A percentile compares a stretch with the other conserved stretches of the same genome.
Evolutionary conservation across 2,113 vertebrate species (phyloP).

Genomic region (Propithecus coquereli): DNA sequence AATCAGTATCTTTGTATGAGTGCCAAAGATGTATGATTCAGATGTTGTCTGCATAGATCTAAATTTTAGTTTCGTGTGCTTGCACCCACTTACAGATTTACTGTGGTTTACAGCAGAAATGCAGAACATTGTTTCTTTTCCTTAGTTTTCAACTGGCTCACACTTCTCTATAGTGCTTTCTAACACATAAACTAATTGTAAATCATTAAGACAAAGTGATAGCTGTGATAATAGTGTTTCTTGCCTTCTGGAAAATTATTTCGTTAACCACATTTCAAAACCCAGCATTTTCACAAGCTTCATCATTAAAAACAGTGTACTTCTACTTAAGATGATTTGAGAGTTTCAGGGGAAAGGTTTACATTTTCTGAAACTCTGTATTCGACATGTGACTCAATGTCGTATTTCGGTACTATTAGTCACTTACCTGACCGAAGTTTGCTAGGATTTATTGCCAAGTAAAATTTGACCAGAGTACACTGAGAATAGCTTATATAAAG

Average conservation of each 20-base stretch:
- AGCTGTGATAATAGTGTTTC: not conserved
- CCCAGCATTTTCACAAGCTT: not conserved
- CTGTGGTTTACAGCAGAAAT: not conserved
- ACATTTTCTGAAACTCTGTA: constrained; percentile 35
- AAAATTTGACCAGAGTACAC: not conserved
- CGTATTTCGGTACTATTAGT: constrained; percentile 13
- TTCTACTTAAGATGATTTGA: constrained; percentile 3
- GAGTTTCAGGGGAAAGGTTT: constrained; percentile 22
- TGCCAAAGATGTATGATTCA: constrained; percentile 70
- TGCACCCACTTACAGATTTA: not conserved
- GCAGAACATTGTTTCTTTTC: not conserved
- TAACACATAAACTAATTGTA: constrained; percentile 30
- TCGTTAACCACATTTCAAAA: constrained; percentile 15
- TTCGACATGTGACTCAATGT: not conserved
- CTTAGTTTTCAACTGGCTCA: constrained; percentile 4
- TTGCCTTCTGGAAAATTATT: constrained; percentile 3
- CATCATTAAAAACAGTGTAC: not conserved
- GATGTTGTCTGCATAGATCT: not conserved
- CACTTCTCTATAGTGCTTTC: not conserved
- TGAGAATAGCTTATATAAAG: not conserved
- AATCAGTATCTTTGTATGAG: not conserved
- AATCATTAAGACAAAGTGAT: not conserved
- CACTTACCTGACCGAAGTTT: not conserved
- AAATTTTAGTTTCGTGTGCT: constrained; percentile 32
- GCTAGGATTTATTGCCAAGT: constrained; percentile 28